phyloP scores from a whole-genome alignment of 2,797 vertebrate genomes.

The Peromyscus eremicus region DNA sequence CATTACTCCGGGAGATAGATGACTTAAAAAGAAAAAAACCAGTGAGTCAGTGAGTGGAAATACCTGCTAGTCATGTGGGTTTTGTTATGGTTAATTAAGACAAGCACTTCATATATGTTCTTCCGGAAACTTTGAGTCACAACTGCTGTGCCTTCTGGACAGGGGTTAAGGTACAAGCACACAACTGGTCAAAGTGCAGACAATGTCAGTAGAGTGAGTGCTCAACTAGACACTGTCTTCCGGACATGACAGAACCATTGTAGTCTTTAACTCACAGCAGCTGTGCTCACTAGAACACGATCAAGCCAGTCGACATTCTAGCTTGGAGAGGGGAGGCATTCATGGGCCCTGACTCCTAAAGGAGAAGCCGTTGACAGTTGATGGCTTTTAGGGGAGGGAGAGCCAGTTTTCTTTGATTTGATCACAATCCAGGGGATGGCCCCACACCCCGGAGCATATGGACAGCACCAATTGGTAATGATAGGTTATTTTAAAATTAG shows the following conservation, averaged over 20 bases:
- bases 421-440: too few species aligned
- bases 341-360: background rate
- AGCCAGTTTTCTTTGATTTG: background rate
- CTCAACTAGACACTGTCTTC: background rate
- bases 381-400: background rate
- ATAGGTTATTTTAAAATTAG: background rate
- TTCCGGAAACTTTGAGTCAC: background rate
- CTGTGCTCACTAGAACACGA: background rate
- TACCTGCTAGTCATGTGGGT: background rate
- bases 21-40: background rate
- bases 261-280: background rate
- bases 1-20: background rate
- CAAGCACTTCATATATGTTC: background rate
- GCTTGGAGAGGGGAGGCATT: background rate
- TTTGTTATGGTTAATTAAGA: slow-evolving; percentile 7
- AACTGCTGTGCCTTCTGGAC: background rate
- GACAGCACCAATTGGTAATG: background rate
- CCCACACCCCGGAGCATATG: too few species aligned
- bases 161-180: background rate
- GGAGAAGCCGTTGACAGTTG: background rate
- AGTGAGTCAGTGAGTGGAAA: slow-evolving; percentile 3
- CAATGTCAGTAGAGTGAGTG: background rate
- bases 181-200: background rate
- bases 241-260: background rate
- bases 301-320: background rate